Percentiles rank a stretch among this genome's conserved stretches.
Evolutionary conservation across 2,888 invertebrate genomes (phyloP).

Genomic region (Anthophora plumipes): DNA sequence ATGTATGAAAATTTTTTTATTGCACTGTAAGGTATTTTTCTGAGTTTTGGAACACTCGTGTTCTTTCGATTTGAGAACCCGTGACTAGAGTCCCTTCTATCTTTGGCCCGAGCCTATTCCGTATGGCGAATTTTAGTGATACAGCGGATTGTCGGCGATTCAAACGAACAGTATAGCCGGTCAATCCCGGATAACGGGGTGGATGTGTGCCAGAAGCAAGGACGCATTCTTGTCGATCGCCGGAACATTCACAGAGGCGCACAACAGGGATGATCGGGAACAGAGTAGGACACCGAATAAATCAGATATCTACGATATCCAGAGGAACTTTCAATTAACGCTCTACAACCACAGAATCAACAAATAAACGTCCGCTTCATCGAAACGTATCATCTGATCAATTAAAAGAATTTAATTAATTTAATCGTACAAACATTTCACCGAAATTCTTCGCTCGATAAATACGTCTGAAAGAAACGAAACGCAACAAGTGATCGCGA

Average conservation of each 20-base stretch:
- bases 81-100: constrained; percentile 1
- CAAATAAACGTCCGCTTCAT: not conserved
- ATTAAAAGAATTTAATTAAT: not conserved
- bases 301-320: not conserved
- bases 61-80: constrained; percentile 34
- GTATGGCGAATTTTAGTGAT: constrained; percentile 45
- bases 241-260: constrained; percentile 1
- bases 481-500: not conserved
- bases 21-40: too few species aligned
- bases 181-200: constrained; percentile 34
- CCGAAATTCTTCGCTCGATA: not conserved
- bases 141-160: constrained; percentile 38
- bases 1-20: too few species aligned
- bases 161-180: constrained; percentile 37
- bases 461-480: too few species aligned
- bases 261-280: not conserved
- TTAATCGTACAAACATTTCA: too few species aligned
- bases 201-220: constrained; percentile 39
- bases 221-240: constrained; percentile 31
- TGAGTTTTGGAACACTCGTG: too few species aligned
- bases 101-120: constrained; percentile 21
- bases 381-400: not conserved
- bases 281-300: not conserved
- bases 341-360: not conserved
- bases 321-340: not conserved